phyloP scores from a whole-genome alignment of 2,888 invertebrate species.

The Orgyia antiqua region DNA sequence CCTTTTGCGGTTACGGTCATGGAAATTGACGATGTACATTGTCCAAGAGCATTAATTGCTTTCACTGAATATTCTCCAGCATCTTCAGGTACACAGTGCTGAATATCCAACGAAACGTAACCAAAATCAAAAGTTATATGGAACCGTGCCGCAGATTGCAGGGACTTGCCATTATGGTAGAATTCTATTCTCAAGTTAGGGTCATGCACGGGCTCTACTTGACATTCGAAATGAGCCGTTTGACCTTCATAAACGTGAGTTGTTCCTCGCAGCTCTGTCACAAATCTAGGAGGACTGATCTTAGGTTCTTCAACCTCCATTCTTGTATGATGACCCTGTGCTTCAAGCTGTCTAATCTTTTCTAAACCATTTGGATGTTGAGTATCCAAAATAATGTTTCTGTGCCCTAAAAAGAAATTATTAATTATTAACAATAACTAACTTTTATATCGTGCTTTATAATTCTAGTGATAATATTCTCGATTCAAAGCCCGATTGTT shows the following conservation, averaged over 20 bases:
- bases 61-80: constrained; percentile 96
- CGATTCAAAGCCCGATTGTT: too few relatives aligned
- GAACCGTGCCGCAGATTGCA: constrained; percentile 93
- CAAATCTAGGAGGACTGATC: constrained; percentile 88
- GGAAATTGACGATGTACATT: constrained; percentile 89
- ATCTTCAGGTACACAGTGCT: constrained; percentile 96
- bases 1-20: constrained; percentile 90
- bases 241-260: constrained; percentile 94
- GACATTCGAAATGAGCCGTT: constrained; percentile 96
- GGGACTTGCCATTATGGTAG: constrained; percentile 94
- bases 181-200: constrained; percentile 93
- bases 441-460: too few relatives aligned
- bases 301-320: constrained; percentile 90
- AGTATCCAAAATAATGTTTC: constrained; percentile 91
- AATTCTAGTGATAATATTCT: too few relatives aligned
- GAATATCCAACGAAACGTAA: constrained; percentile 96
- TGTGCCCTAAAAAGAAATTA: constrained; percentile 81
- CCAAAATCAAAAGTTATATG: constrained; percentile 98
- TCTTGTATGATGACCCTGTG: constrained; percentile 88
- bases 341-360: constrained; percentile 93
- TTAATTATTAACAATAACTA: too few relatives aligned
- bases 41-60: constrained; percentile 94
- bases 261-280: constrained; percentile 90
- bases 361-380: constrained; percentile 95
- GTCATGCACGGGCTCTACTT: constrained; percentile 94